Conservation (phyloP, 2,888 invertebrate species). For the Ormia ochracea region DNA sequence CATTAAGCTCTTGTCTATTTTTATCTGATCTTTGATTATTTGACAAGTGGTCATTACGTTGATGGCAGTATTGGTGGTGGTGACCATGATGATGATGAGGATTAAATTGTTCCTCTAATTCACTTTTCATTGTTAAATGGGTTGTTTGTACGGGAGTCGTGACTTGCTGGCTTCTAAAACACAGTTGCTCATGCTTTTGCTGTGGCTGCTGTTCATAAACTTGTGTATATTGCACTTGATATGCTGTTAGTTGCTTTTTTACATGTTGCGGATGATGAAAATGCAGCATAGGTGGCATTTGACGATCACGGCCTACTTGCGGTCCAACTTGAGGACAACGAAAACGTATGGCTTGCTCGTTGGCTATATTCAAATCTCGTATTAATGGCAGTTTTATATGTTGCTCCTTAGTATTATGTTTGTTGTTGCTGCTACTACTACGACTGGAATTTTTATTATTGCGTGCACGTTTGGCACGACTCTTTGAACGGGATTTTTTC, state of each 20-base stretch:
- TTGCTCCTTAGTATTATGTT: conserved; percentile 33
- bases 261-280: conserved; percentile 73
- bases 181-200: background rate
- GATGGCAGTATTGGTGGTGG: conserved; percentile 29
- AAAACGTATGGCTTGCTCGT: conserved; percentile 73
- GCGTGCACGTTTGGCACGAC: conserved; percentile 54
- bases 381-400: conserved; percentile 60
- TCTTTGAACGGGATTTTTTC: conserved; percentile 51
- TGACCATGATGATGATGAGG: conserved; percentile 32
- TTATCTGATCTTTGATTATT: conserved; percentile 58
- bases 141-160: conserved; percentile 51
- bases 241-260: conserved; percentile 63
- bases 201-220: conserved; percentile 16
- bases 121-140: conserved; percentile 58
- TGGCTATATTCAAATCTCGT: conserved; percentile 70
- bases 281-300: conserved; percentile 70
- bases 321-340: conserved; percentile 75
- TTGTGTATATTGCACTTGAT: conserved; percentile 60
- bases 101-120: conserved; percentile 43
- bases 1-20: conserved; percentile 39
- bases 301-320: conserved; percentile 70
- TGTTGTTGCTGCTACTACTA: conserved; percentile 31
- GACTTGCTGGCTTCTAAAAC: conserved; percentile 28
- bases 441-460: conserved; percentile 52
- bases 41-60: conserved; percentile 45